Base-by-base conservation (phyloP, 2,113 vertebrate genomes). In the Silurus asotus region DNA sequence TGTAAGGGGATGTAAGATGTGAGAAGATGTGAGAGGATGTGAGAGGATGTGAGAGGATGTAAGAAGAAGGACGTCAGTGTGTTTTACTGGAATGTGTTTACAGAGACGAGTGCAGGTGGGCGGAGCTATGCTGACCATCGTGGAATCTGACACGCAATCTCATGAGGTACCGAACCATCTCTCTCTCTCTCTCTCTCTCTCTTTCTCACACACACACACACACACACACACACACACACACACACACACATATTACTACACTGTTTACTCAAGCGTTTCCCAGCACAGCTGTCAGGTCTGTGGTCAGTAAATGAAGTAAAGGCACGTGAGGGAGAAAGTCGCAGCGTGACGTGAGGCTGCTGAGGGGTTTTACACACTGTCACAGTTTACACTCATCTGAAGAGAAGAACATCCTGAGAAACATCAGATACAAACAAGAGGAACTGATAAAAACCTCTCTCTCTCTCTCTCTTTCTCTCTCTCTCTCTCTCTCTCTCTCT, bases 51-150 rank as follows among this genome's bases (percentile, higher is more conserved):
- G 56, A 14, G 56, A 58, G 8, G 17, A 82, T 82, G 62, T 19
- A 25, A 67, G 81, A 37, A 37, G 37, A 37, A 37, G 37, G 37
- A 37, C 2, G 13, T 64, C 59, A 25, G 74, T 61, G 78, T 77
- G 70, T 45, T 82, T 67, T 56, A 77, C 23, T 55, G 20, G 20
- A 5, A 28, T 84, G 64, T 86, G 2, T 61, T 82, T 89, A 86
- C 93, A 99, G 97, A 98, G 94, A 91, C 94, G 92, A 86, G 87
- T 97, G 88, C 94, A 96, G 88, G 94, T 96, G 84, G 95, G 94
- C 92, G 94, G 95, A 88, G 94, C 95, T 92, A 94, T 95, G 93
- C 95, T 94, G 91, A 92, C 93, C 84, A 90, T 95, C 88, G 93
- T 95, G 86, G 94, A 96, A 72, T 94, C 96, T 74, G 94, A 93